Base-by-base conservation (phyloP, 2,113 vertebrate genomes). In the Dolichotis patagonum region DNA sequence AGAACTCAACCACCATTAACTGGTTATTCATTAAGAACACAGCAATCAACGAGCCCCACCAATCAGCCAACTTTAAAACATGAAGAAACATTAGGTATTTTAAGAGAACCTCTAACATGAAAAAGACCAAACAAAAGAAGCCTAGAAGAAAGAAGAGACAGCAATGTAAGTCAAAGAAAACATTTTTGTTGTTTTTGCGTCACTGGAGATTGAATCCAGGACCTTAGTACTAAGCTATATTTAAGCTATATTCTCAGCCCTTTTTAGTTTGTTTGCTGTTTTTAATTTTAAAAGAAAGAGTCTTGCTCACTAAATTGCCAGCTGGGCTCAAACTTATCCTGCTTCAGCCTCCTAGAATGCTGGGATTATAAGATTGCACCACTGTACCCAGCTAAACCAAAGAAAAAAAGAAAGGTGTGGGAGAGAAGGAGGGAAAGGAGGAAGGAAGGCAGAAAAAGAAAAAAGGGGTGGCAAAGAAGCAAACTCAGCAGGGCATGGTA, bases 61-160 rank as follows among this genome's bases (percentile, higher is more conserved):
- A 43, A 81, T 85, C 41, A 91, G 63, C n/a, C 60, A 93, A 75
- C 16, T 46, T 63, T 83, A 52, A 93, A 86, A 86, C 78, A 92
- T 43, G 58, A 75, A 90, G 54, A 93, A 95, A 94, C n/a, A 73
- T 71, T 26, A 43, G 49, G 91, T n/a, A 71, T 38, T 71, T 71
- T 71, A 38, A 71, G 67, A 71, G 67, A 71, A 71, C 17, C 35
- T 71, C 67, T 71, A 71, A 71, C 67, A 38, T 38, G 8, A 38
- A 71, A 71, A n/a, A 38, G 67, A 38, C 19, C 69, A 85, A 56
- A 81, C 30, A 82, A 67, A 88, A 60, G 49, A 43, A 90, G 32
- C 67, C 20, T 41, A 12, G 77, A 24, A 41, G 20, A 82, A 95
- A 73, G 65, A 92, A 90, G 13, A 92, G 65, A 83, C 7, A 54